A percentile compares a stretch with the other conserved stretches of the same genome.
phyloP scores from a whole-genome alignment of 2,797 vertebrate genomes.

The Australoheros facetus region DNA sequence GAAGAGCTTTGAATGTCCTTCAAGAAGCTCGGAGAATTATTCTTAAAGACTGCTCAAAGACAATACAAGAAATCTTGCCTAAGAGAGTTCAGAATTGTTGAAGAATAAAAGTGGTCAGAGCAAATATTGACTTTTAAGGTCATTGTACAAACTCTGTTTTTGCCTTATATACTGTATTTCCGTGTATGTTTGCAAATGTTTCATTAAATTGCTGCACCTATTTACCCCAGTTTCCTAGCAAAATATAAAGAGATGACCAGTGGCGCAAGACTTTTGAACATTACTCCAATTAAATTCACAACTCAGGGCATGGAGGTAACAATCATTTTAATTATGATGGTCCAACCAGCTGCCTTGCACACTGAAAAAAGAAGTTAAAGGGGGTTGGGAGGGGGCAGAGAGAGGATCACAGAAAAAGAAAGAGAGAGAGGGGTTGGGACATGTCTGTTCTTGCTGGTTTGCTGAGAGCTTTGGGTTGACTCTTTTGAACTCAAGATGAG shows the following conservation, averaged over 20 bases:
- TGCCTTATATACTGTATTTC: neutral
- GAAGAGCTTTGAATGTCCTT: no score
- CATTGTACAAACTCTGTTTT: neutral
- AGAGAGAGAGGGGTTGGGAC: conserved; percentile 16
- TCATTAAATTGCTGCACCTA: neutral
- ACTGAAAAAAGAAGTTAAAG: neutral
- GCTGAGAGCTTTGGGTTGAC: conserved; percentile 55
- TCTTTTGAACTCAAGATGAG: conserved; percentile 72
- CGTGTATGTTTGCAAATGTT: neutral
- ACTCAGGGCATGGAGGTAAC: neutral
- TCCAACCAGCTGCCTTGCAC: conserved; percentile 30
- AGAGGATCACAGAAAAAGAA: conserved; percentile 23
- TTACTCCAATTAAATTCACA: neutral
- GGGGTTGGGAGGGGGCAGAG: no score
- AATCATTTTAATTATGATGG: conserved; percentile 28
- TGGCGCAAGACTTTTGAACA: neutral
- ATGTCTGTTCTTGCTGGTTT: conserved; percentile 68
- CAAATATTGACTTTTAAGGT: neutral
- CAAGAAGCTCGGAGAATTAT: no score
- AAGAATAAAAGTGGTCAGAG: neutral
- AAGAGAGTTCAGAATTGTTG: no score
- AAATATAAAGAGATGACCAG: neutral
- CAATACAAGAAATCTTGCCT: no score
- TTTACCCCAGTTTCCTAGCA: neutral
- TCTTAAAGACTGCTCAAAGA: no score